phyloP scores from a whole-genome alignment of 2,113 vertebrate species.

The Notiomystis cincta region DNA sequence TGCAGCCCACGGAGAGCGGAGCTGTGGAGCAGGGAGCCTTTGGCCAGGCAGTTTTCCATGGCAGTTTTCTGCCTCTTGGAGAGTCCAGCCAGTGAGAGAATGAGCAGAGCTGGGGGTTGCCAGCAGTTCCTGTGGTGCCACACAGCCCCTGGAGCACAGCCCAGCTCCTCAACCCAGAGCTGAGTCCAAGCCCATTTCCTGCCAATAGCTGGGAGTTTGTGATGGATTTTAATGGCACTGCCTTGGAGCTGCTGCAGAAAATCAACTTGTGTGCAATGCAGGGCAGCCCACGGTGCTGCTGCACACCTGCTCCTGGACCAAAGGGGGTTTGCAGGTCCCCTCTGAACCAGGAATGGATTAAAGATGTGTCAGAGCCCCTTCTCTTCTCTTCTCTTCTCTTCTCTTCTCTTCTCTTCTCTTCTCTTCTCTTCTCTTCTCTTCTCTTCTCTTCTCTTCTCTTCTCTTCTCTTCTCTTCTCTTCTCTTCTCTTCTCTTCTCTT shows the following conservation, averaged over 20 bases:
- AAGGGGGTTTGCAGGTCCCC: background rate
- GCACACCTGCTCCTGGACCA: background rate
- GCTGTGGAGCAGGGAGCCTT: background rate
- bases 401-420: background rate
- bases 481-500: too few species aligned
- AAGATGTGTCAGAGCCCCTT: background rate
- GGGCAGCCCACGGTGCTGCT: background rate
- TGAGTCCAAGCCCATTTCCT: background rate
- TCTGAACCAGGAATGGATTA: background rate
- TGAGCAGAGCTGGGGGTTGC: background rate
- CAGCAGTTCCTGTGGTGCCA: conserved; percentile 19
- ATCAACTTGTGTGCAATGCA: background rate
- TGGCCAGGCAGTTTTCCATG: background rate
- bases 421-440: background rate
- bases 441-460: too few species aligned
- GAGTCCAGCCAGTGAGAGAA: background rate
- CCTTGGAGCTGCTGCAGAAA: background rate
- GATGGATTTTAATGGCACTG: background rate
- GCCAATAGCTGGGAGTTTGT: background rate
- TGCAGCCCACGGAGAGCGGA: background rate
- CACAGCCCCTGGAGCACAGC: background rate
- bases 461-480: background rate
- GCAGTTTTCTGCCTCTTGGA: background rate
- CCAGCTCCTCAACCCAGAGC: background rate
- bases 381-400: too few species aligned